Conservation (phyloP, 2,113 vertebrate genomes). For the Sclerurus mexicanus region DNA sequence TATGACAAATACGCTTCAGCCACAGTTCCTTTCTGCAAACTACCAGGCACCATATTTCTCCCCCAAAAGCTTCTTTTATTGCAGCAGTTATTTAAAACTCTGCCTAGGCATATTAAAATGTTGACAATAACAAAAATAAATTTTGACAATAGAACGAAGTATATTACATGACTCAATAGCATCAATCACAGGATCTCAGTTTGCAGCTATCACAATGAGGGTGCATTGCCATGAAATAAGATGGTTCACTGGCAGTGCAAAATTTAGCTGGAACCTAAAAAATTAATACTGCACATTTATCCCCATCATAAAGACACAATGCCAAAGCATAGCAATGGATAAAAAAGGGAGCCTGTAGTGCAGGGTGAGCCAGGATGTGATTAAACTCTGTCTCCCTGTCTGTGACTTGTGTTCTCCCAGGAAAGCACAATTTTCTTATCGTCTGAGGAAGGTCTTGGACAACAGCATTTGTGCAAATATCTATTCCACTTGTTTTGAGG, state of each 20-base stretch:
- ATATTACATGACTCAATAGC: neutral
- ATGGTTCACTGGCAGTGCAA: neutral
- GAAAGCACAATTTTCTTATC: neutral
- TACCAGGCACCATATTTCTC: neutral
- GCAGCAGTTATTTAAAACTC: slow-evolving; percentile 6
- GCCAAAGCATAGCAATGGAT: neutral
- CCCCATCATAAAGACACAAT: neutral
- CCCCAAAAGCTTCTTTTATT: neutral
- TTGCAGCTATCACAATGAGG: neutral
- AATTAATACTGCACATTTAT: neutral
- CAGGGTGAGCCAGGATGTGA: neutral
- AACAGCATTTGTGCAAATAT: neutral
- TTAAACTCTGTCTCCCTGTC: neutral
- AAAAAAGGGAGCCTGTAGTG: neutral
- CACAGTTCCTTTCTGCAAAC: neutral
- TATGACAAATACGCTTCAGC: neutral
- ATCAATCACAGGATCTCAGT: neutral
- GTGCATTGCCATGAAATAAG: neutral
- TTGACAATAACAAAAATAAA: slow-evolving; percentile 7
- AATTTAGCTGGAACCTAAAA: neutral
- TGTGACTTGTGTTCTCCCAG: neutral
- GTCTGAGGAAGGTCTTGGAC: neutral
- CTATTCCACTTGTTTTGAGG: neutral
- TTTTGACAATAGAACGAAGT: neutral
- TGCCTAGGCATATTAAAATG: neutral